A percentile compares a stretch with the other conserved stretches of the same genome.
Conservation (phyloP, 2,113 vertebrate genomes). For the Cathartes aura region DNA sequence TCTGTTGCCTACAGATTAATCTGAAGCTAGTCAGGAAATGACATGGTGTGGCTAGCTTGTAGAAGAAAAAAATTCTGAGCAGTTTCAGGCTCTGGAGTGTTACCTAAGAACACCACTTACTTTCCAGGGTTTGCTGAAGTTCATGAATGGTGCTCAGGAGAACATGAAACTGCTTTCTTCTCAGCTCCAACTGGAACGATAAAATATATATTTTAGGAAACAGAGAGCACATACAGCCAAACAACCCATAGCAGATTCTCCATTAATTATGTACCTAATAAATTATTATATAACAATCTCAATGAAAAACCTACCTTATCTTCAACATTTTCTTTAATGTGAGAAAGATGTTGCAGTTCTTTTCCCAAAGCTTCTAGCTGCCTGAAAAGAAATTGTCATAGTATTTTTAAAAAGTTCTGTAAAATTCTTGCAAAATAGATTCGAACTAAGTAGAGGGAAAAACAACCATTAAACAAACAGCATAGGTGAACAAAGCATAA, state of each 20-base stretch:
- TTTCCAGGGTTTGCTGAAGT: constrained; percentile 96
- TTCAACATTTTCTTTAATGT: constrained; percentile 96
- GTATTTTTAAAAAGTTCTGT: background rate
- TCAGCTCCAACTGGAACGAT: constrained; percentile 87
- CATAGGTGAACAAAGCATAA: background rate
- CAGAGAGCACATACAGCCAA: background rate
- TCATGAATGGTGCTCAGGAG: constrained; percentile 97
- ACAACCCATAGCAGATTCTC: background rate
- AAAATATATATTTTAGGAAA: background rate
- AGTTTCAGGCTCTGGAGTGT: background rate
- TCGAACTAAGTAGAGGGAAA: background rate
- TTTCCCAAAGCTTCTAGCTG: constrained; percentile 94
- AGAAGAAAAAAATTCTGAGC: background rate
- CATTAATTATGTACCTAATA: background rate
- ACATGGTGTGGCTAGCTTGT: background rate
- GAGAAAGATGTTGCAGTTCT: constrained; percentile 94
- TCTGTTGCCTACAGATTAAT: background rate
- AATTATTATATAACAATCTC: background rate
- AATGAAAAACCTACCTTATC: constrained; percentile 86
- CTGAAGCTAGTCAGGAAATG: background rate
- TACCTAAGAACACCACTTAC: constrained; percentile 79
- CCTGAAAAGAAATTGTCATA: constrained; percentile 71
- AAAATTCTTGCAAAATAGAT: background rate
- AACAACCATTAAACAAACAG: background rate
- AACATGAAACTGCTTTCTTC: constrained; percentile 97